Conservation (phyloP, 2,888 invertebrate genomes). For the Mylabris sibirica region DNA sequence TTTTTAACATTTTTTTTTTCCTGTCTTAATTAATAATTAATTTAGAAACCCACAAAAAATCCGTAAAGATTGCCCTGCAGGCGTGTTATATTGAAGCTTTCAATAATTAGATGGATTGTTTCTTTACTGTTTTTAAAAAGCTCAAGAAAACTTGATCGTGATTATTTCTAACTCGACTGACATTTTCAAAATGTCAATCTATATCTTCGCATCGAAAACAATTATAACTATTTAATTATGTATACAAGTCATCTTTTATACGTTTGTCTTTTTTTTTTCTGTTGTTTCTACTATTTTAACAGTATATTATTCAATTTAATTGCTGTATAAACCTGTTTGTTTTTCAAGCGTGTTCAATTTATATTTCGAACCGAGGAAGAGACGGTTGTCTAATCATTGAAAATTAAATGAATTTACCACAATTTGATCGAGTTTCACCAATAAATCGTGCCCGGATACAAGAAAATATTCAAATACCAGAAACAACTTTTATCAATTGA, state of each 20-base stretch:
- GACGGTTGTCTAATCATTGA: neutral
- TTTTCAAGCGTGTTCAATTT: slow-evolving; percentile 10
- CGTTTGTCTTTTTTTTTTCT: neutral
- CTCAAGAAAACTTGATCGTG: slow-evolving; percentile 43
- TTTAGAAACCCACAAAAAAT: neutral
- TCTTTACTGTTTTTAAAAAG: neutral
- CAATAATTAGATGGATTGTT: slow-evolving; percentile 7
- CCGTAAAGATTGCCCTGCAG: neutral
- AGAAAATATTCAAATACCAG: neutral
- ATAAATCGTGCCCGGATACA: neutral
- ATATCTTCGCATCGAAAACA: slow-evolving; percentile 48
- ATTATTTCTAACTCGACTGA: slow-evolving; percentile 45
- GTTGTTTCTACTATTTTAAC: slow-evolving; percentile 19
- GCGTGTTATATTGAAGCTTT: neutral
- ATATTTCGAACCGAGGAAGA: neutral
- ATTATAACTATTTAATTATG: slow-evolving; percentile 50
- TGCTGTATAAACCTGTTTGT: slow-evolving; percentile 11
- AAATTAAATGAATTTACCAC: neutral
- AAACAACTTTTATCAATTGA: neutral
- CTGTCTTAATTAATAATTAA: neutral
- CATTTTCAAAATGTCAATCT: slow-evolving; percentile 51
- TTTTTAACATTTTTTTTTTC: neutral
- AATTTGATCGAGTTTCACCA: neutral
- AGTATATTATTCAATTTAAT: slow-evolving; percentile 18
- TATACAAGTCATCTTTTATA: slow-evolving; percentile 28